These are phyloP conservation scores for Ochropacha duplaris DNA, from an alignment of 2,888 invertebrate genomes.

Conservation along the genomic window DNA sequence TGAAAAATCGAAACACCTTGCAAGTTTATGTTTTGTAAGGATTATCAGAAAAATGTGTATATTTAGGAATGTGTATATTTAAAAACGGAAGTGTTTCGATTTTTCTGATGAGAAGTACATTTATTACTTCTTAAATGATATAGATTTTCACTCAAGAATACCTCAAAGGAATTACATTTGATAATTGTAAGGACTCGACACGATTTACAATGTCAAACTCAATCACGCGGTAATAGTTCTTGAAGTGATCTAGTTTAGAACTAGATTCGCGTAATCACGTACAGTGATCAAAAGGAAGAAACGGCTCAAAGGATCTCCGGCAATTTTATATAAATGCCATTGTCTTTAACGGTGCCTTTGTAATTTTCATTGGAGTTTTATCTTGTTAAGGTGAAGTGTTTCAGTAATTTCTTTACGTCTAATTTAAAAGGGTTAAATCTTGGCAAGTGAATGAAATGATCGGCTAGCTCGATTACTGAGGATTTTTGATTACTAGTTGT, in stretches of 20 bases:
- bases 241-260: not conserved
- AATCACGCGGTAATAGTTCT: not conserved
- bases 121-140: not conserved
- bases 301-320: slow-evolving; percentile 15
- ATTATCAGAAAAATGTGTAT: too few species aligned
- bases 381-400: slow-evolving; percentile 17
- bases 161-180: slow-evolving; percentile 17
- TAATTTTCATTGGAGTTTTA: slow-evolving; percentile 28
- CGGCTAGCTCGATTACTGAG: not conserved
- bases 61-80: too few species aligned
- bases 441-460: not conserved
- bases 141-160: slow-evolving; percentile 16
- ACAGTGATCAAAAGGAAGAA: not conserved
- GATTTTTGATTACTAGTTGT: too few species aligned
- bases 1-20: too few species aligned
- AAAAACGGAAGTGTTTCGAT: not conserved
- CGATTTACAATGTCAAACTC: slow-evolving; percentile 3
- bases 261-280: not conserved
- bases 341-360: slow-evolving; percentile 17
- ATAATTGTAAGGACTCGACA: slow-evolving; percentile 18
- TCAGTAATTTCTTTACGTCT: not conserved
- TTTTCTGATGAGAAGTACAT: not conserved
- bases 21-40: too few species aligned
- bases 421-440: not conserved
- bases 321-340: slow-evolving; percentile 20